These are phyloP conservation scores for Aphelenchoides besseyi DNA, from an alignment of 1,140 invertebrate species.

Conservation along the genomic window DNA sequence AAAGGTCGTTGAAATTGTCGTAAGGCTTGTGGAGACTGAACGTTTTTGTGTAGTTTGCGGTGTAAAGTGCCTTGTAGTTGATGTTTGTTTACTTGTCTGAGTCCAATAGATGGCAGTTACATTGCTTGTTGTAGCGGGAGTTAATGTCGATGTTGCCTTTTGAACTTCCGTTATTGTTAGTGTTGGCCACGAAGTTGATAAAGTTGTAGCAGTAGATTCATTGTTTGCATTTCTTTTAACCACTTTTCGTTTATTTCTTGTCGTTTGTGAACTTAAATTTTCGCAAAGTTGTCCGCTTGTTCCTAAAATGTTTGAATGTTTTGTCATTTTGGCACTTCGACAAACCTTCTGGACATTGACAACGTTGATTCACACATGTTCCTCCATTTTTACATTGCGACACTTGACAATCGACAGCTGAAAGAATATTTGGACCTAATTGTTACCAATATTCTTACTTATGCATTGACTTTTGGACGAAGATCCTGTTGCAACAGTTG, in stretches of 20 bases:
- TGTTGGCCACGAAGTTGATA: background rate
- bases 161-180: background rate
- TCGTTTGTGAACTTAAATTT: background rate
- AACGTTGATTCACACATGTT: conserved; percentile 12
- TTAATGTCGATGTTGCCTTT: background rate
- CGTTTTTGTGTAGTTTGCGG: background rate
- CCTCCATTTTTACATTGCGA: conserved; percentile 25
- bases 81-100: background rate
- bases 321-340: no score
- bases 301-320: background rate
- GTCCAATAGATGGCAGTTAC: background rate
- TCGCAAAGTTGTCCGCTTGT: background rate
- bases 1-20: background rate
- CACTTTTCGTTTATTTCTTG: background rate
- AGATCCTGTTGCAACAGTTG: background rate
- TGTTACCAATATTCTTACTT: conserved; percentile 5
- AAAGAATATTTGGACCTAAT: background rate
- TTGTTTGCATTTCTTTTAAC: background rate
- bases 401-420: background rate
- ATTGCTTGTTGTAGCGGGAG: background rate
- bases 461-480: conserved; percentile 12
- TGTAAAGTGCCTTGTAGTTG: background rate
- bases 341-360: conserved; percentile 33
- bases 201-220: background rate
- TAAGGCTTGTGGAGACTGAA: background rate